Evolutionary conservation across 2,113 vertebrate species (phyloP).

Genomic region (Oophaga pumilio): DNA sequence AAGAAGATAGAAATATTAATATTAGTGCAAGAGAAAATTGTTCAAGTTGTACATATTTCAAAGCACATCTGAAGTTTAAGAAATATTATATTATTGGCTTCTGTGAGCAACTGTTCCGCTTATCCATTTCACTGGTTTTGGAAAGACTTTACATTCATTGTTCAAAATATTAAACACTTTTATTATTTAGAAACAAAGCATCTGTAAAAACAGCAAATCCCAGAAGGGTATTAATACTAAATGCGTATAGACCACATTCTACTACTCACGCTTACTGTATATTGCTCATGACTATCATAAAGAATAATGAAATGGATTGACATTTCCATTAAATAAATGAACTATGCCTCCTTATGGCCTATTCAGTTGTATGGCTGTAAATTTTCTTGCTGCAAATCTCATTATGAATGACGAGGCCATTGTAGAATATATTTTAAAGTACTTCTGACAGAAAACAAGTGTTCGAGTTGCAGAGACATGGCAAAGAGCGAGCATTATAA

Average conservation of each 20-base stretch:
- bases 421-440: background rate
- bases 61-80: too few relatives aligned
- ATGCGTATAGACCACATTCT: background rate
- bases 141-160: background rate
- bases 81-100: too few relatives aligned
- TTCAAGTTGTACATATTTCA: too few relatives aligned
- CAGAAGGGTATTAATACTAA: background rate
- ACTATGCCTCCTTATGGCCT: slow-evolving; percentile 2
- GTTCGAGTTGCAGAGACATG: background rate
- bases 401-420: slow-evolving; percentile 16
- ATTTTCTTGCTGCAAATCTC: background rate
- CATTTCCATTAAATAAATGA: slow-evolving; percentile 41
- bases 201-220: background rate
- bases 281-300: background rate
- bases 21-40: too few relatives aligned
- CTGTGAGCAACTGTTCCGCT: too few relatives aligned
- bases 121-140: background rate
- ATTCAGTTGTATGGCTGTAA: slow-evolving; percentile 7
- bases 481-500: background rate
- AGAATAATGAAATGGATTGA: slow-evolving; percentile 23
- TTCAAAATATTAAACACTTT: background rate
- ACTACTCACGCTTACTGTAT: background rate
- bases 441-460: slow-evolving; percentile 24
- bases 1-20: too few relatives aligned
- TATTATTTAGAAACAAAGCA: background rate